Conservation (phyloP, 2,113 vertebrate species). For the Clinocottus analis region DNA sequence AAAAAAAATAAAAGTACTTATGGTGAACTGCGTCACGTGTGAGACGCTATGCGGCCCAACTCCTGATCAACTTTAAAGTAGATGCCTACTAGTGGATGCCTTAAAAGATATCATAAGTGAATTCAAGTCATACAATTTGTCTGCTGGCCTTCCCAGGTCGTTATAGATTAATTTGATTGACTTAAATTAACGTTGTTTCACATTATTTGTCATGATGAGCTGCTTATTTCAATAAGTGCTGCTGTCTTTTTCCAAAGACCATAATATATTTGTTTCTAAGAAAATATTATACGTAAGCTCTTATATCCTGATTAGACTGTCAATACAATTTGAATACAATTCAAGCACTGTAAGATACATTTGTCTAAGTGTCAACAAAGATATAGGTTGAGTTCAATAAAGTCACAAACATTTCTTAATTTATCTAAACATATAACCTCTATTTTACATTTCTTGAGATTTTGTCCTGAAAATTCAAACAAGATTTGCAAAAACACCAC, state of each 20-base stretch:
- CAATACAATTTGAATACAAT: background rate
- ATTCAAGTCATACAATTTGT: background rate
- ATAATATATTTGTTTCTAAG: too few species aligned
- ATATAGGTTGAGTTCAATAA: background rate
- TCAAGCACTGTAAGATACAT: background rate
- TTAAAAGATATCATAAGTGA: background rate
- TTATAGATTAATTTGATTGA: background rate
- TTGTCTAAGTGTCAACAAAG: background rate
- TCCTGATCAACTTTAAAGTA: background rate
- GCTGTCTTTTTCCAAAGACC: too few species aligned
- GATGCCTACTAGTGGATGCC: too few species aligned
- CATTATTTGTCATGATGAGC: background rate
- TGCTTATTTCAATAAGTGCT: too few species aligned
- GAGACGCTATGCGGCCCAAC: too few species aligned
- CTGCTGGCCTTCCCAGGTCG: background rate
- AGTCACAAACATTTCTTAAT: background rate
- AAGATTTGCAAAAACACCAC: too few species aligned
- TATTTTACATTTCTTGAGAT: background rate
- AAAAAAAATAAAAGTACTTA: too few species aligned
- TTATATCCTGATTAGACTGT: background rate
- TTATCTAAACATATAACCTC: background rate
- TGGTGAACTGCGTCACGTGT: background rate
- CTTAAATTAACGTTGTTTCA: background rate
- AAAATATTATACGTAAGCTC: background rate
- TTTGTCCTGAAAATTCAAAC: background rate